Evolutionary conservation across 2,888 invertebrate species (phyloP).

Genomic region (Epirrhoe alternata): DNA sequence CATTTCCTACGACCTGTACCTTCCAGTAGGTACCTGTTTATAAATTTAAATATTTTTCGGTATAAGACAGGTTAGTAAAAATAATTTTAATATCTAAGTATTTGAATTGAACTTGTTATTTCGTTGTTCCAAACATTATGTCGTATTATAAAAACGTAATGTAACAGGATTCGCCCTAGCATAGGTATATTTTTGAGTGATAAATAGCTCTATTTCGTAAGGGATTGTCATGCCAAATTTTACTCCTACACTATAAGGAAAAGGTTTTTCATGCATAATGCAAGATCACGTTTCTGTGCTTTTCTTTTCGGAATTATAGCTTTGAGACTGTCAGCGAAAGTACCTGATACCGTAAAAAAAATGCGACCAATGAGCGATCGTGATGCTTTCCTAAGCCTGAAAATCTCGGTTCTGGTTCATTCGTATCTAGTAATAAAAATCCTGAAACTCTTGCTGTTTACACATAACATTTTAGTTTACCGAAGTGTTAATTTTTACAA

Average conservation of each 20-base stretch:
- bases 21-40: no score
- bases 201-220: conserved; percentile 42
- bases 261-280: conserved; percentile 47
- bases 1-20: no score
- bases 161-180: conserved; percentile 8
- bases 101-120: neutral
- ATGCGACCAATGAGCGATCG: no score
- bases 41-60: no score
- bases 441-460: no score
- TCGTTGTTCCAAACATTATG: neutral
- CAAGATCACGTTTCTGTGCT: conserved; percentile 42
- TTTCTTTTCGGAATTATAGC: conserved; percentile 39
- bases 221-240: conserved; percentile 40
- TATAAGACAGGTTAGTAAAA: no score
- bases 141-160: conserved; percentile 10
- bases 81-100: neutral
- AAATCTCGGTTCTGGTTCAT: no score
- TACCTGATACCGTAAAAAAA: neutral
- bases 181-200: conserved; percentile 29
- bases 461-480: no score
- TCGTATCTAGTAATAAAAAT: no score
- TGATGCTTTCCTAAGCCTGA: no score
- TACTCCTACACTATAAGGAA: conserved; percentile 36
- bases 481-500: no score
- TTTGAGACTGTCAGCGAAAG: conserved; percentile 32